Conservation (phyloP, 2,113 vertebrate species). For the Ranitomeya imitator region DNA sequence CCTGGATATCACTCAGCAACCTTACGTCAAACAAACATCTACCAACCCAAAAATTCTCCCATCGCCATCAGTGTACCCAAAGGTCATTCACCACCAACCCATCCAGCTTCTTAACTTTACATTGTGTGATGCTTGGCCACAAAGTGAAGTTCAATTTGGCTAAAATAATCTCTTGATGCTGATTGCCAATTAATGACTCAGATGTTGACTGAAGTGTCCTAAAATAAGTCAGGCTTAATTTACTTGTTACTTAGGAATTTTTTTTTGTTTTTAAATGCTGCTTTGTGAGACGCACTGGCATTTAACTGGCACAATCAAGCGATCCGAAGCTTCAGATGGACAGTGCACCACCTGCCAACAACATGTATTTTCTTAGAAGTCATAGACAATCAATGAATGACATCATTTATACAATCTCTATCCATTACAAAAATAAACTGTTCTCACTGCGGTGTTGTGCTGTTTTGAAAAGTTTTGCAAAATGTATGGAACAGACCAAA, state of each 20-base stretch:
- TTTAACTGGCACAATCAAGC: background rate
- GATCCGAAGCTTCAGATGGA: background rate
- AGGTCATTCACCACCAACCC: conserved; percentile 34
- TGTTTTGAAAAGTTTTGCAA: background rate
- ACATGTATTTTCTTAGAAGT: too few species aligned
- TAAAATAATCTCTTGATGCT: background rate
- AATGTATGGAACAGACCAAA: too few species aligned
- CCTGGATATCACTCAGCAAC: conserved; percentile 54
- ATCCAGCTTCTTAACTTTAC: background rate
- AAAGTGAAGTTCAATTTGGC: background rate
- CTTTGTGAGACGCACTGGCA: background rate
- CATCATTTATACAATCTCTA: too few species aligned
- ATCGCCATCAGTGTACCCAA: conserved; percentile 27
- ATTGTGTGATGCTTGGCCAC: background rate
- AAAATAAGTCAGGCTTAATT: background rate
- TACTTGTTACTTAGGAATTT: background rate
- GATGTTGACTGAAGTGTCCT: conserved; percentile 10
- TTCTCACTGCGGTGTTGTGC: background rate
- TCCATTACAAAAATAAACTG: background rate
- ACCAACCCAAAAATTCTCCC: conserved; percentile 26
- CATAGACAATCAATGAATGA: too few species aligned
- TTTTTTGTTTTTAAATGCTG: background rate
- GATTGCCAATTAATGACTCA: background rate
- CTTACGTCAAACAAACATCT: conserved; percentile 41
- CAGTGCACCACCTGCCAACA: background rate